Evolutionary conservation across 2,888 invertebrate species (phyloP).

Genomic region (Seira ritae): DNA sequence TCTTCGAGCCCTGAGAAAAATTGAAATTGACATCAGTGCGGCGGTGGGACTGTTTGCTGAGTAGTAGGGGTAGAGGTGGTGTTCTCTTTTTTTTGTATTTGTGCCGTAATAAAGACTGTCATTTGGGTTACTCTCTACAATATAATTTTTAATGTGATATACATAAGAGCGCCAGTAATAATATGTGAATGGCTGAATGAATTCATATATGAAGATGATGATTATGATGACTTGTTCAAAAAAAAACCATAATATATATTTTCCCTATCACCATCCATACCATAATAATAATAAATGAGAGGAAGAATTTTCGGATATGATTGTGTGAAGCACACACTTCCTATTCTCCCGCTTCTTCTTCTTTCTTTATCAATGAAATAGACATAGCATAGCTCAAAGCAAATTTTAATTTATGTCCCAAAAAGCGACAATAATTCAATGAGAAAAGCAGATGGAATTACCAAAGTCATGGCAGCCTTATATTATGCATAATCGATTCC

Average conservation of each 20-base stretch:
- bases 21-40: conserved; percentile 12
- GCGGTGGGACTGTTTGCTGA: conserved; percentile 17
- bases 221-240: conserved; percentile 23
- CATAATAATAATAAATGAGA: conserved; percentile 27
- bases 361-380: conserved; percentile 62
- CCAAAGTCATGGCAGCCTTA: conserved; percentile 33
- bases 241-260: no score
- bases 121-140: conserved; percentile 15
- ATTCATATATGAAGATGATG: neutral
- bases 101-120: conserved; percentile 14
- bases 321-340: conserved; percentile 63
- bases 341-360: conserved; percentile 59
- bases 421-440: conserved; percentile 74
- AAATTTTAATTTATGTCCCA: conserved; percentile 74
- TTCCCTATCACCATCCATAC: neutral
- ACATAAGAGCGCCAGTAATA: neutral
- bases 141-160: conserved; percentile 9
- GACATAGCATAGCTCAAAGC: conserved; percentile 73
- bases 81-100: conserved; percentile 16
- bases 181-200: neutral
- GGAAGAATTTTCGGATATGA: conserved; percentile 62
- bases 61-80: neutral
- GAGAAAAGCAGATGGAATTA: conserved; percentile 71
- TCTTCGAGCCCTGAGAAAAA: conserved; percentile 6
- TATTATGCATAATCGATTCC: conserved; percentile 22